Conservation (phyloP, 2,888 invertebrate genomes). For the Alcis repandata region DNA sequence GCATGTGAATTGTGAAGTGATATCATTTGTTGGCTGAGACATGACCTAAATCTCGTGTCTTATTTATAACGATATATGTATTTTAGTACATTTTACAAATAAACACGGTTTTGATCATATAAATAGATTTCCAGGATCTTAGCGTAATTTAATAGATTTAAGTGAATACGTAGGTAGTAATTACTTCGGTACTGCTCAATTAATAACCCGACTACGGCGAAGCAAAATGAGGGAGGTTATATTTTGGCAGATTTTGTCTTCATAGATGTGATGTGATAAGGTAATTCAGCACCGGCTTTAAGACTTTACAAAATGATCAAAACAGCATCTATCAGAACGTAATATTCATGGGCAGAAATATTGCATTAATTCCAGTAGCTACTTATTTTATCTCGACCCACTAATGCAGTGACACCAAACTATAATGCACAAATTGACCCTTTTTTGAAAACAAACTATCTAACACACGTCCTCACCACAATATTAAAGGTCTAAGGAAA, state of each 20-base stretch:
- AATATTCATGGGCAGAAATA: too few relatives aligned
- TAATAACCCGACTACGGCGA: too few relatives aligned
- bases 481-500: constrained; percentile 77
- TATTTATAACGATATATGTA: constrained; percentile 7
- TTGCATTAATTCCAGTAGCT: too few relatives aligned
- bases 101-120: constrained; percentile 5
- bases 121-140: not conserved
- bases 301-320: too few relatives aligned
- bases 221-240: too few relatives aligned
- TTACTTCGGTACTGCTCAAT: too few relatives aligned
- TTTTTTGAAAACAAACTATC: constrained; percentile 55
- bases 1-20: not conserved
- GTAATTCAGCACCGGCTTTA: too few relatives aligned
- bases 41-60: constrained; percentile 16
- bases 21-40: constrained; percentile 15
- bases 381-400: not conserved
- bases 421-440: constrained; percentile 29
- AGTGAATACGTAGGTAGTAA: too few relatives aligned
- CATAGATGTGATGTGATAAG: too few relatives aligned
- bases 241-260: too few relatives aligned
- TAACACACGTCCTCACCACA: constrained; percentile 55
- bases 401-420: constrained; percentile 1
- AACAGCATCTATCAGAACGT: too few relatives aligned
- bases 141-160: too few relatives aligned
- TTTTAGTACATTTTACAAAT: constrained; percentile 1